phyloP scores from a whole-genome alignment of 2,113 vertebrate genomes.

The Phodopus roborovskii region DNA sequence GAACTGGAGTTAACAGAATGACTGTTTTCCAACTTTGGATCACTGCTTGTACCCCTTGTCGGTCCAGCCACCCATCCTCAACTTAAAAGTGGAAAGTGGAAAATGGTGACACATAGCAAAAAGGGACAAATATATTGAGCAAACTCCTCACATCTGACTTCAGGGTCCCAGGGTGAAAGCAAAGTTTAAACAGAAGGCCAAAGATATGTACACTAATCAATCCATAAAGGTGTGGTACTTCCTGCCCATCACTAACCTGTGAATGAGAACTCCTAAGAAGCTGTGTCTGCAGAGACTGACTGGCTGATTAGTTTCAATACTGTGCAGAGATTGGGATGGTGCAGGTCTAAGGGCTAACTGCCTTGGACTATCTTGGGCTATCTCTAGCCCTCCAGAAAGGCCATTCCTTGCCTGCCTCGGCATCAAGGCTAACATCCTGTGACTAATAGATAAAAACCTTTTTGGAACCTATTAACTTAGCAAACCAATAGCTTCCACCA shows the following conservation, averaged over 20 bases:
- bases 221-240: neutral
- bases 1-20: neutral
- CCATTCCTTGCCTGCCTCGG: neutral
- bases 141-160: neutral
- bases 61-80: neutral
- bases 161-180: neutral
- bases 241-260: neutral
- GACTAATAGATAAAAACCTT: neutral
- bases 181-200: neutral
- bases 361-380: neutral
- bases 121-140: neutral
- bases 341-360: neutral
- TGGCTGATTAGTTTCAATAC: neutral
- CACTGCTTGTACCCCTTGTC: neutral
- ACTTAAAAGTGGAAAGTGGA: neutral
- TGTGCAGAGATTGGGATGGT: neutral
- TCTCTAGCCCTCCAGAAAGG: neutral
- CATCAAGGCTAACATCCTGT: neutral
- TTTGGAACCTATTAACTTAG: neutral
- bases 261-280: neutral
- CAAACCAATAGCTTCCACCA: neutral
- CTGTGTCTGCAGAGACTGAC: neutral
- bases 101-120: neutral
- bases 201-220: neutral
- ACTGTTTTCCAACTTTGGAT: neutral